phyloP scores from a whole-genome alignment of 1,140 invertebrate species.

The Wasmannia auropunctata region DNA sequence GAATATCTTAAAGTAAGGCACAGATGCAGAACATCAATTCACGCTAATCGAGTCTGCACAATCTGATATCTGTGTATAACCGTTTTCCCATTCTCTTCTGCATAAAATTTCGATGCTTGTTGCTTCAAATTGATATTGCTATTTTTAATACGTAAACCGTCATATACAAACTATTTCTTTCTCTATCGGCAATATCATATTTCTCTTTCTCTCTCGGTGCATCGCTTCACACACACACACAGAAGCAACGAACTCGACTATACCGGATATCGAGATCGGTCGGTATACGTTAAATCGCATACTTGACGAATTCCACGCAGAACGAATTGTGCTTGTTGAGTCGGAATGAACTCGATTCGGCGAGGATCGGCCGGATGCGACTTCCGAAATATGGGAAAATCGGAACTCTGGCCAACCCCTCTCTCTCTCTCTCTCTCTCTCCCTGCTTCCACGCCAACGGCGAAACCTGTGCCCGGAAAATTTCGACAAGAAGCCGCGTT shows the following conservation, averaged over 20 bases:
- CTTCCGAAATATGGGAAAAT: slow-evolving; percentile 67
- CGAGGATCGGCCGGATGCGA: slow-evolving; percentile 61
- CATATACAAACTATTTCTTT: background rate
- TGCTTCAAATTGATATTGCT: background rate
- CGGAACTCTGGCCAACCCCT: slow-evolving; percentile 55
- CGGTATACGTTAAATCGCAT: slow-evolving; percentile 49
- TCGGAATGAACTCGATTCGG: slow-evolving; percentile 69
- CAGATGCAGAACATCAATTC: background rate
- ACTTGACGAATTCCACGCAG: slow-evolving; percentile 63
- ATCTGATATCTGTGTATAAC: background rate
- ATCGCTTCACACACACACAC: slow-evolving; percentile 27
- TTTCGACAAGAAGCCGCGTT: slow-evolving; percentile 72
- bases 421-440: too few relatives aligned
- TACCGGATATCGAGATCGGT: slow-evolving; percentile 37
- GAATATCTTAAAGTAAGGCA: background rate
- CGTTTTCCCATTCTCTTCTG: background rate
- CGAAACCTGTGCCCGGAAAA: slow-evolving; percentile 56
- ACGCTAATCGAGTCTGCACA: background rate
- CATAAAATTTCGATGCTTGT: background rate
- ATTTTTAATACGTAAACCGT: background rate
- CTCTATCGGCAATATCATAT: background rate
- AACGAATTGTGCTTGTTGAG: slow-evolving; percentile 66
- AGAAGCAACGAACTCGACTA: slow-evolving; percentile 34
- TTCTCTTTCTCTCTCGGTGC: background rate
- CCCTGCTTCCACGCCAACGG: slow-evolving; percentile 1